Evolutionary conservation across 2,113 vertebrate species (phyloP).

Genomic region (Melanerpes aurifrons): DNA sequence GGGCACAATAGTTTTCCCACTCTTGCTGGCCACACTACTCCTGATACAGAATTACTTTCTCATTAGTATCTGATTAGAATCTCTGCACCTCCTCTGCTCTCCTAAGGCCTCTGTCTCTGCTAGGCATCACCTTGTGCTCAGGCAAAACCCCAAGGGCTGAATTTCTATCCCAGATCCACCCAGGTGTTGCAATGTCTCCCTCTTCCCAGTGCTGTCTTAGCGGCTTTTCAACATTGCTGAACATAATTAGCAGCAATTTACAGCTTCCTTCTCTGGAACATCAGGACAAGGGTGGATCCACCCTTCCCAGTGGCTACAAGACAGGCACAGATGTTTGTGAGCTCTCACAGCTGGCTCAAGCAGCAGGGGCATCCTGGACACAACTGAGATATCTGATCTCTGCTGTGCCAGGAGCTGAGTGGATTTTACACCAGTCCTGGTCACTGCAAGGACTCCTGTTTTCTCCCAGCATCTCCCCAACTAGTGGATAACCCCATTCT

Average conservation of each 20-base stretch:
- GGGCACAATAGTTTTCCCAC: too few species aligned
- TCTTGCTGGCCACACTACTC: too few species aligned
- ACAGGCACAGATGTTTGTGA: background rate
- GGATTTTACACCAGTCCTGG: background rate
- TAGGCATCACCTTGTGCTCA: background rate
- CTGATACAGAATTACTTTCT: background rate
- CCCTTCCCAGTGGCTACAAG: fast-evolving
- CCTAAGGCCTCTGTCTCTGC: background rate
- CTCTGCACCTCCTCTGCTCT: background rate
- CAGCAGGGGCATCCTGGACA: background rate
- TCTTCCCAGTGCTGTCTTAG: background rate
- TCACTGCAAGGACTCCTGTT: background rate
- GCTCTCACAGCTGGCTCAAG: slow-evolving; percentile 13
- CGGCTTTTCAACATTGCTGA: background rate
- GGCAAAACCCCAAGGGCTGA: background rate
- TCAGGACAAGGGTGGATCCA: background rate
- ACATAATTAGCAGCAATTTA: background rate
- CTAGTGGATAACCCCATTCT: background rate
- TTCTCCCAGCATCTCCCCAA: background rate
- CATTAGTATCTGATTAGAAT: background rate
- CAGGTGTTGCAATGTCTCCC: fast-evolving
- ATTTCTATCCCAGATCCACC: fast-evolving
- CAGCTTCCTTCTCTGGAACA: background rate
- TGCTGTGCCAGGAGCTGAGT: background rate
- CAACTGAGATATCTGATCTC: background rate